Evolutionary conservation across 1,140 invertebrate genomes (phyloP).

Genomic region (Antheraea mylitta): DNA sequence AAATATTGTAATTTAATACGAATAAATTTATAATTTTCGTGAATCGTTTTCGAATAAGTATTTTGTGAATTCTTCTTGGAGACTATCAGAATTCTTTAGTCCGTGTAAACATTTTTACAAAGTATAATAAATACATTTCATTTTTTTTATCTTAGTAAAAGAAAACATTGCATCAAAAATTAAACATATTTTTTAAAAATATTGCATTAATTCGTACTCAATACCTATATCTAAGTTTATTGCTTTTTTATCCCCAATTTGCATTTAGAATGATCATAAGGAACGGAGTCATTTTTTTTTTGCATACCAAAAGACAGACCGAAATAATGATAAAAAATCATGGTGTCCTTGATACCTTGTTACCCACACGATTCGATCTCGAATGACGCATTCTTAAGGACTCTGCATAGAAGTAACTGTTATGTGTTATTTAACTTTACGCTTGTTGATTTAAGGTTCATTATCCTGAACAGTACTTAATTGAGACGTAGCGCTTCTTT

Average conservation of each 20-base stretch:
- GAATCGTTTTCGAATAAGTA: too few relatives aligned
- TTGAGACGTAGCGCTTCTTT: constrained; percentile 28
- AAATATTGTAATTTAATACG: too few relatives aligned
- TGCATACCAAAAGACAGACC: constrained; percentile 49
- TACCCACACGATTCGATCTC: constrained; percentile 48
- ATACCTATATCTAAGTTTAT: too few relatives aligned
- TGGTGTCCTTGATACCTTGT: constrained; percentile 55
- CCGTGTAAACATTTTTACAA: too few relatives aligned
- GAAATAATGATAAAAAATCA: constrained; percentile 47
- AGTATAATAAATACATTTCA: too few relatives aligned
- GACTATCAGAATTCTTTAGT: too few relatives aligned
- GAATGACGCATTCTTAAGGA: constrained; percentile 48
- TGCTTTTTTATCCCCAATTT: background rate
- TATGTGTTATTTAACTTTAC: background rate
- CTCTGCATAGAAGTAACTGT: background rate
- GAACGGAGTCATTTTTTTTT: constrained; percentile 32
- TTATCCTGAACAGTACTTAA: constrained; percentile 7
- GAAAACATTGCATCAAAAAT: too few relatives aligned
- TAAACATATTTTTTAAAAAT: too few relatives aligned
- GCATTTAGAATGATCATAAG: background rate
- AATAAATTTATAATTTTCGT: too few relatives aligned
- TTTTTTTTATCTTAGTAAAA: too few relatives aligned
- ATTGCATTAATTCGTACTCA: too few relatives aligned
- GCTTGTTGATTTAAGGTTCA: background rate
- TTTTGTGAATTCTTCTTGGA: too few relatives aligned